These are phyloP conservation scores for Chaenocephalus aceratus DNA, from an alignment of 2,113 vertebrate genomes.

Conservation along the genomic window DNA sequence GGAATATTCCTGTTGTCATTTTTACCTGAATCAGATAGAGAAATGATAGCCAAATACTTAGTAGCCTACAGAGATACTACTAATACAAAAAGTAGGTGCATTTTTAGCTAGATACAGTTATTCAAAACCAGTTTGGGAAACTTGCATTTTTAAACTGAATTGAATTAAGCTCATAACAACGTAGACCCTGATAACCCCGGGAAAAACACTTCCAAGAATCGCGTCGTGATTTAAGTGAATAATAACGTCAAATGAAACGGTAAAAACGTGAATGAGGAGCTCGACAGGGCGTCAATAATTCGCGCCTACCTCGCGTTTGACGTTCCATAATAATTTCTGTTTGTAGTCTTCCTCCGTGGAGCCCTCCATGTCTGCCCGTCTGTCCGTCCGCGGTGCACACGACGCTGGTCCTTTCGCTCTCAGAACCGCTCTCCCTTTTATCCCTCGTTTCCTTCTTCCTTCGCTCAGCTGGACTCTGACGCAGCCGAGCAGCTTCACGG, in stretches of 20 bases:
- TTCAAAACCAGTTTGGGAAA: constrained; percentile 4
- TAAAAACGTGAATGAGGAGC: not conserved
- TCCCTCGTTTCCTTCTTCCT: constrained; percentile 52
- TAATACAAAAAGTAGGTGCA: not conserved
- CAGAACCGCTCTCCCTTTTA: constrained; percentile 17
- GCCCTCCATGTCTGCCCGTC: constrained; percentile 85
- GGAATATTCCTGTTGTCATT: not conserved
- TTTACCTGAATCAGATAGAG: not conserved
- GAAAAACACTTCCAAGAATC: not conserved
- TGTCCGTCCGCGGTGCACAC: constrained; percentile 39
- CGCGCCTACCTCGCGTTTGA: constrained; percentile 90
- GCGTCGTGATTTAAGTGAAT: not conserved
- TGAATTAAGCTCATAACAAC: not conserved
- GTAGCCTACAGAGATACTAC: not conserved
- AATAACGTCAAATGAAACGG: not conserved
- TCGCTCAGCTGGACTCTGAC: constrained; percentile 76
- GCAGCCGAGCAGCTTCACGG: constrained; percentile 71
- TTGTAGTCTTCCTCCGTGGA: constrained; percentile 87
- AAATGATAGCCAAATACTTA: not conserved
- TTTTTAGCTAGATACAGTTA: not conserved
- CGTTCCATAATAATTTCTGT: constrained; percentile 94
- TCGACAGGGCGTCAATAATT: not conserved
- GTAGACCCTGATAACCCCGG: not conserved
- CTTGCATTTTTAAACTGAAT: not conserved
- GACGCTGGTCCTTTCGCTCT: constrained; percentile 23